Base-by-base conservation (phyloP, 2,888 invertebrate species). In the Gymnocheta viridis region DNA sequence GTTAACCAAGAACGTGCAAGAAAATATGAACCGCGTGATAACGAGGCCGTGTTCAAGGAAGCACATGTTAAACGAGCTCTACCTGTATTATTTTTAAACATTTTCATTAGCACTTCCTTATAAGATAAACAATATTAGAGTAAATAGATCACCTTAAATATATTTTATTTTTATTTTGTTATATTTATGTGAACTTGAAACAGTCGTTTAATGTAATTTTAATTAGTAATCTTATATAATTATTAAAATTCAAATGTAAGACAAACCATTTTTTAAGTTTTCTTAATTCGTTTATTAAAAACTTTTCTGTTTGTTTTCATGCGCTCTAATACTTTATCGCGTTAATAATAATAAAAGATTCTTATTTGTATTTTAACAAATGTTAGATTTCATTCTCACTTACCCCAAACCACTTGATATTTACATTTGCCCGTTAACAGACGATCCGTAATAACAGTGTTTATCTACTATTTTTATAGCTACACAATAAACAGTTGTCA, bases 341-440 rank as follows among this genome's bases (percentile, higher is more conserved):
- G 44, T 54, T 64, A 10, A 76, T 76, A 44, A 73, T 69, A 69
- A 69, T 73, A 81, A 81, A 67, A 67, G 44, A 69, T 77, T 73
- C 69, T 73, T 67, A 69, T 73, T 67, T 62, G 19, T 22, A 24
- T 73, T 62, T 67, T 77, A 69, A 84, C 22, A 60, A 51, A 38
- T 70, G 22, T 22, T 72, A 47, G 49, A 72, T 41, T 60, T 81
- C 22, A 49, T 73, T 56, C 64, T 73, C 49, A 84, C 72, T 77
- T 73, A 81, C 62, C 58, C 29, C 49, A 54, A 73, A 27, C 24
- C 5, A 32, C 38, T 35, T 54, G 41, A 80, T 14, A 58, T 12
- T 69, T 44, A 41, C 4, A 69, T 54, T 47, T 17, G 32, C 62
- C 47, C 47, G 32, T 49, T 69, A 69, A 51, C 38, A 77, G n/a